These are phyloP conservation scores for Etheostoma perlongum DNA, from an alignment of 2,797 vertebrate genomes.

Conservation along the genomic window DNA sequence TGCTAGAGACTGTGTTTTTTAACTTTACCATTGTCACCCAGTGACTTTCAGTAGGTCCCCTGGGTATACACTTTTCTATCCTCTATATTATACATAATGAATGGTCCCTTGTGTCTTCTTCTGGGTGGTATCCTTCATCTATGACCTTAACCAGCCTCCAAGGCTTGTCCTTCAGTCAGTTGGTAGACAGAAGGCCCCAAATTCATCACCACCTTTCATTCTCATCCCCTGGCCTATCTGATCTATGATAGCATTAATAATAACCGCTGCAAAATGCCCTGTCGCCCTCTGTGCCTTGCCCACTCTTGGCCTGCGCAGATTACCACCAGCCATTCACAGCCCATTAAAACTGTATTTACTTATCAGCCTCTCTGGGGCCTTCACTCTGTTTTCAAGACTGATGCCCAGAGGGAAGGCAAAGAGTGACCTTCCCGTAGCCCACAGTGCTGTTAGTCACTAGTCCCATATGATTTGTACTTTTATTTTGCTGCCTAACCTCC, in stretches of 20 bases:
- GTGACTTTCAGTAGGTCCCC: slow-evolving; percentile 62
- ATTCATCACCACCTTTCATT: slow-evolving; percentile 82
- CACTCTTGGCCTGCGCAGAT: slow-evolving; percentile 74
- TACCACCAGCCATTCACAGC: slow-evolving; percentile 80
- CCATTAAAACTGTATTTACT: slow-evolving; percentile 88
- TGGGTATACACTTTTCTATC: slow-evolving; percentile 30
- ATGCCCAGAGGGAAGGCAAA: slow-evolving; percentile 74
- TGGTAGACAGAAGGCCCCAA: slow-evolving; percentile 72
- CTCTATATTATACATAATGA: slow-evolving; percentile 66
- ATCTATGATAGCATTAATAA: slow-evolving; percentile 88
- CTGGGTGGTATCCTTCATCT: slow-evolving; percentile 73
- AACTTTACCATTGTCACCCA: slow-evolving; percentile 34
- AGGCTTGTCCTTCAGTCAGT: slow-evolving; percentile 69
- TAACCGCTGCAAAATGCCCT: slow-evolving; percentile 74
- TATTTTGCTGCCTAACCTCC: slow-evolving; percentile 35
- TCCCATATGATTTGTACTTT: slow-evolving; percentile 50
- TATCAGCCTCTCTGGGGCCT: slow-evolving; percentile 79
- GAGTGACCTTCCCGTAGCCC: slow-evolving; percentile 79
- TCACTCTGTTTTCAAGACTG: slow-evolving; percentile 82
- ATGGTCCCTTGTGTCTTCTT: slow-evolving; percentile 63
- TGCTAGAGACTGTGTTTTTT: slow-evolving; percentile 27
- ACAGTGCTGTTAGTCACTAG: slow-evolving; percentile 59
- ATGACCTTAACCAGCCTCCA: slow-evolving; percentile 73
- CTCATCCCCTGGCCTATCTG: slow-evolving; percentile 79
- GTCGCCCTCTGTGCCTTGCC: slow-evolving; percentile 73